Percentiles rank a stretch among this genome's conserved stretches.
These are phyloP conservation scores for Paracentrotus lividus DNA, from an alignment of 53 echinoderm and acorn worm species.

Conservation along the genomic window DNA sequence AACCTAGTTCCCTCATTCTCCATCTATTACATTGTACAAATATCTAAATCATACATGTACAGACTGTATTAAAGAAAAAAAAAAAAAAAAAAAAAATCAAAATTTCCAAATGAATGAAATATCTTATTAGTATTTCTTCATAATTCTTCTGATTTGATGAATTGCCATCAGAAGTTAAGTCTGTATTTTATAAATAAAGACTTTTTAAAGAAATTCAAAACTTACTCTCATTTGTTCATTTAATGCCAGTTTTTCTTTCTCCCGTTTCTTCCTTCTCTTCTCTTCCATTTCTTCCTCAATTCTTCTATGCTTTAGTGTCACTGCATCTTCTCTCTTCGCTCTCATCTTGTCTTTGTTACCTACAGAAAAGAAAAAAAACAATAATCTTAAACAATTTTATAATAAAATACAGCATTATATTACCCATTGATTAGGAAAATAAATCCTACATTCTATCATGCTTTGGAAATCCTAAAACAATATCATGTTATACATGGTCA, in stretches of 20 bases:
- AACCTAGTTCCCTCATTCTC: no score
- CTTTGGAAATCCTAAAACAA: no score
- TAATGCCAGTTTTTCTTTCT: conserved; percentile 85
- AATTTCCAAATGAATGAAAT: background rate
- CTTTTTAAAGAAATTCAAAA: background rate
- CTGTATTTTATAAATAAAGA: background rate
- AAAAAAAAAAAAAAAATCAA: background rate
- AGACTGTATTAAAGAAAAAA: background rate
- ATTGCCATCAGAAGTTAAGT: background rate
- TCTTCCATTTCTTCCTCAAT: conserved; percentile 77
- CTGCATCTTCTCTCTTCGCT: conserved; percentile 85
- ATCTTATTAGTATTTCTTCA: background rate
- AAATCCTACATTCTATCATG: no score
- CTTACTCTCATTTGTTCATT: conserved; percentile 95
- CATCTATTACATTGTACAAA: no score
- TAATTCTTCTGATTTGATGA: background rate
- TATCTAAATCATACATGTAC: no score
- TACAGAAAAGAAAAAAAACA: conserved; percentile 20
- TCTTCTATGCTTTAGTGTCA: conserved; percentile 83
- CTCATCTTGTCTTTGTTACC: conserved; percentile 93
- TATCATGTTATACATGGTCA: no score
- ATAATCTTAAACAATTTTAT: background rate
- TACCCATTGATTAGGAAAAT: no score
- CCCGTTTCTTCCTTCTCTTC: conserved; percentile 84
- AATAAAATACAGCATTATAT: background rate